Conservation (phyloP, 2,888 invertebrate species). For the Aporophyla lueneburgensis region DNA sequence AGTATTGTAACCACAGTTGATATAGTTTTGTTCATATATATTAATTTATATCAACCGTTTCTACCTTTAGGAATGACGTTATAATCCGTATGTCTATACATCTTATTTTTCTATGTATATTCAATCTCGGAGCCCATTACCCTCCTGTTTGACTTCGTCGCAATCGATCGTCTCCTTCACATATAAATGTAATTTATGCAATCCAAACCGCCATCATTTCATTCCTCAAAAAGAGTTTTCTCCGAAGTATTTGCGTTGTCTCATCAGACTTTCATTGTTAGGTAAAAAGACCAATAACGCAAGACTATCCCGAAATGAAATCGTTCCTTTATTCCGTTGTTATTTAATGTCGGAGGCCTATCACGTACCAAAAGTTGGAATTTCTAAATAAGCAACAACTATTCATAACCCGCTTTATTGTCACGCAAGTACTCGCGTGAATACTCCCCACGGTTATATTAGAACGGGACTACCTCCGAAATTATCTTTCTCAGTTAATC, state of each 20-base stretch:
- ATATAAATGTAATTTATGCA: conserved; percentile 62
- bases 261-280: conserved; percentile 59
- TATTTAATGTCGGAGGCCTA: conserved; percentile 36
- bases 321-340: conserved; percentile 46
- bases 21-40: neutral
- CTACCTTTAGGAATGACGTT: neutral
- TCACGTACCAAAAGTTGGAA: conserved; percentile 50
- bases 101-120: conserved; percentile 17
- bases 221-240: conserved; percentile 51
- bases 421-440: conserved; percentile 48
- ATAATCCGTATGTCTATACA: neutral
- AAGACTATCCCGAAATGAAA: conserved; percentile 49
- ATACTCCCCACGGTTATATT: conserved; percentile 49
- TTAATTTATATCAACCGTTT: neutral
- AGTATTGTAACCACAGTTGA: neutral
- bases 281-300: conserved; percentile 52
- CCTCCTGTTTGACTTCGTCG: conserved; percentile 30
- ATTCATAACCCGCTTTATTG: conserved; percentile 58
- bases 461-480: conserved; percentile 47
- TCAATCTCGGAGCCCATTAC: conserved; percentile 38
- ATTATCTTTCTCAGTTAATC: conserved; percentile 64
- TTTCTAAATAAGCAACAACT: conserved; percentile 59
- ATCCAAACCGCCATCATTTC: conserved; percentile 46
- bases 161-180: conserved; percentile 48
- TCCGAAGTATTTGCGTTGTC: conserved; percentile 41